phyloP scores from a whole-genome alignment of 2,113 vertebrate species.

The Cryptotis parvus region DNA sequence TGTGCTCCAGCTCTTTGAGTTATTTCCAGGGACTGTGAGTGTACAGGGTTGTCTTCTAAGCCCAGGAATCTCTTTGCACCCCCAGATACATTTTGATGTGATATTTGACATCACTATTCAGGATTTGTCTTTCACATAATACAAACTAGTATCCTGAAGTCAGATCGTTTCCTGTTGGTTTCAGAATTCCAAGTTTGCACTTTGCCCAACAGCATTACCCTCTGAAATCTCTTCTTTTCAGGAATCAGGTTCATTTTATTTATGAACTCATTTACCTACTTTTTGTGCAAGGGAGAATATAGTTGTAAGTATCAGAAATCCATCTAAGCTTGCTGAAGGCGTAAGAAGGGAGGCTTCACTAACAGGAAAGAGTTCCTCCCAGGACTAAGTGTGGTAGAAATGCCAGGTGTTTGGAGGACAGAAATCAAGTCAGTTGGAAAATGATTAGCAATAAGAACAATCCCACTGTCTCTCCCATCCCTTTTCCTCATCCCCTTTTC shows the following conservation, averaged over 20 bases:
- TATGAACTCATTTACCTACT: no score
- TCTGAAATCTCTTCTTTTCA: not conserved
- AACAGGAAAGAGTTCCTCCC: no score
- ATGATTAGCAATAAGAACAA: not conserved
- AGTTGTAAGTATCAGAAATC: no score
- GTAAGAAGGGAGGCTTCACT: no score
- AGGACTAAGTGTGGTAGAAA: no score
- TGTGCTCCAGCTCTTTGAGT: no score
- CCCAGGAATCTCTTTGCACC: not conserved
- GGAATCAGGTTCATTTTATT: not conserved
- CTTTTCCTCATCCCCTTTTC: no score
- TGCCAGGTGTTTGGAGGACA: no score
- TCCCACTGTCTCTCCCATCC: no score
- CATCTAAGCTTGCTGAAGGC: no score
- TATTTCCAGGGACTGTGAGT: no score
- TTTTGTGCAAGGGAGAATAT: no score
- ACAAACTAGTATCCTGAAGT: not conserved
- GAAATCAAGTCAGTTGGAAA: not conserved
- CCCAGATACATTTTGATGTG: not conserved
- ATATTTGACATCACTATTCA: not conserved
- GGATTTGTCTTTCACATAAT: not conserved
- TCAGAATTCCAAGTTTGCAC: constrained; percentile 28
- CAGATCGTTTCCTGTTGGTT: not conserved
- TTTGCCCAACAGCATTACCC: not conserved
- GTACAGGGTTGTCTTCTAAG: not conserved